phyloP scores from a whole-genome alignment of 2,113 vertebrate genomes.

The Promerops cafer region DNA sequence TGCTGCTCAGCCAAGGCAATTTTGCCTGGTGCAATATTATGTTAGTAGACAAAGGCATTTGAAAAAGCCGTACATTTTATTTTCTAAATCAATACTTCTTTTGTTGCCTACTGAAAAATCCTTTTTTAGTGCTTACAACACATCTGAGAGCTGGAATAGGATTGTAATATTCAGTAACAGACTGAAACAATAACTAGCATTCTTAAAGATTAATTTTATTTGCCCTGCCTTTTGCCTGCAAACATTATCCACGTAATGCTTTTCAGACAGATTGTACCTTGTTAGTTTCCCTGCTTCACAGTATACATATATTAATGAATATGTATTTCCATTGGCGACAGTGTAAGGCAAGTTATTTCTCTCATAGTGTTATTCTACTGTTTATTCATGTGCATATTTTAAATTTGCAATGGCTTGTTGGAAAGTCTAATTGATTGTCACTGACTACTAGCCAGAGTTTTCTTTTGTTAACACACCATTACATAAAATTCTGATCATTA shows the following conservation, averaged over 20 bases:
- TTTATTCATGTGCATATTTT: slow-evolving; percentile 56
- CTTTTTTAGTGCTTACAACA: slow-evolving; percentile 29
- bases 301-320: slow-evolving; percentile 30
- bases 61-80: slow-evolving; percentile 51
- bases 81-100: slow-evolving; percentile 64
- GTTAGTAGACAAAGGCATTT: slow-evolving; percentile 56
- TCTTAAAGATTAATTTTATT: slow-evolving; percentile 47
- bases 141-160: slow-evolving; percentile 36
- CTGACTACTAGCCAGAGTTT: slow-evolving; percentile 40
- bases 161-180: slow-evolving; percentile 45
- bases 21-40: slow-evolving; percentile 38
- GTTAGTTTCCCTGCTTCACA: slow-evolving; percentile 41
- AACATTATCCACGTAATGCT: not conserved
- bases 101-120: slow-evolving; percentile 37
- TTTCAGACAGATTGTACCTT: slow-evolving; percentile 29
- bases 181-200: slow-evolving; percentile 48
- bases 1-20: slow-evolving; percentile 7
- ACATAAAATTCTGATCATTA: slow-evolving; percentile 25
- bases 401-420: slow-evolving; percentile 57
- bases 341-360: slow-evolving; percentile 53
- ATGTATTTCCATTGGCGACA: not conserved
- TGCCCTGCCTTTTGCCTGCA: slow-evolving; percentile 47
- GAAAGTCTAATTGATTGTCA: slow-evolving; percentile 45
- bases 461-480: slow-evolving; percentile 43
- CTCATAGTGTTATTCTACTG: not conserved